Conservation (phyloP, 1,140 invertebrate genomes). For the Agrypnia vestita region DNA sequence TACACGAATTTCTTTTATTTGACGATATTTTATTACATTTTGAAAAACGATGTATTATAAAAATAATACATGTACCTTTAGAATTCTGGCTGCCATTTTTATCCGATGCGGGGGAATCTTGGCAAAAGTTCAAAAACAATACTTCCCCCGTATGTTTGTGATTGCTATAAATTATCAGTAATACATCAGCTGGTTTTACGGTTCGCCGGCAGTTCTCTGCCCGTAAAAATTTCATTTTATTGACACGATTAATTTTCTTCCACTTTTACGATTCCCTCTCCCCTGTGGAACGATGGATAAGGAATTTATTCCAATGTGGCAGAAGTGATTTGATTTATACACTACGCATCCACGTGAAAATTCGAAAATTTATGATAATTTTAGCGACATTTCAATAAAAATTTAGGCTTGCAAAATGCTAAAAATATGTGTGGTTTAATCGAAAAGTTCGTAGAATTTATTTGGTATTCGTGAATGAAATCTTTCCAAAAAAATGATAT, state of each 20-base stretch:
- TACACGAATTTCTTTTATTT: no score
- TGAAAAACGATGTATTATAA: no score
- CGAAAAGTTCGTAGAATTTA: no score
- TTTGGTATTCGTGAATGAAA: no score
- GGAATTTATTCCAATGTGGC: neutral
- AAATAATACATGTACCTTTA: no score
- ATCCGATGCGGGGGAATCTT: constrained; percentile 10
- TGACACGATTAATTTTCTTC: constrained; percentile 12
- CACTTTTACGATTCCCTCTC: neutral
- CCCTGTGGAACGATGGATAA: no score
- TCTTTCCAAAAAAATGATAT: no score
- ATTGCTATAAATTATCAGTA: constrained; percentile 41
- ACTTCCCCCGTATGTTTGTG: constrained; percentile 18
- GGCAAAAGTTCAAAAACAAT: constrained; percentile 40
- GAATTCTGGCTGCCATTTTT: neutral
- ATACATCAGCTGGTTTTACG: constrained; percentile 30
- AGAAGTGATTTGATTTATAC: neutral
- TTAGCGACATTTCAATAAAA: no score
- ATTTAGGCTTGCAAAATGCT: no score
- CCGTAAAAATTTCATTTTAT: constrained; percentile 36
- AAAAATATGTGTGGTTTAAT: no score
- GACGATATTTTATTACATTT: no score
- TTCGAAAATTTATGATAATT: no score
- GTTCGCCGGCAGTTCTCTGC: neutral
- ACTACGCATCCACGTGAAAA: neutral